Conservation (phyloP, 2,888 invertebrate genomes). For the Drosophila vallismaia region DNA sequence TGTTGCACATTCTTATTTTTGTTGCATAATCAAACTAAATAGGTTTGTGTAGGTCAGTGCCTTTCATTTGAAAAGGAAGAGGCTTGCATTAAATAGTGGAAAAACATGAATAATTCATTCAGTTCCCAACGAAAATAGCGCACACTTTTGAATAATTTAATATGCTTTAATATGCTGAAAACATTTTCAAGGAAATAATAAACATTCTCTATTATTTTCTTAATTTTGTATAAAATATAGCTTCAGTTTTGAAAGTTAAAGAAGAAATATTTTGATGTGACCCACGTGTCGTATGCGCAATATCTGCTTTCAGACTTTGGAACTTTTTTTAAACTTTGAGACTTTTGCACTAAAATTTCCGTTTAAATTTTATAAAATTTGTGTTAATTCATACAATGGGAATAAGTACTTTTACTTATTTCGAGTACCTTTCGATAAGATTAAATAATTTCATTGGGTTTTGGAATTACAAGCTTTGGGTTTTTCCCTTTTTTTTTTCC, state of each 20-base stretch:
- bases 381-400: not conserved
- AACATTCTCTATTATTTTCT: not conserved
- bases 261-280: not conserved
- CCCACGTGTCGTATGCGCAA: slow-evolving; percentile 4
- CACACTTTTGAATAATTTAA: not conserved
- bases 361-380: not conserved
- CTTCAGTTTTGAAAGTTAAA: not conserved
- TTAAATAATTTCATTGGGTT: not conserved
- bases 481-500: not conserved
- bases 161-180: not conserved
- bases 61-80: slow-evolving; percentile 10
- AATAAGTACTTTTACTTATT: not conserved
- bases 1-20: slow-evolving; percentile 1
- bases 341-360: not conserved
- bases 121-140: not conserved
- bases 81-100: not conserved
- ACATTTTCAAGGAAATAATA: not conserved
- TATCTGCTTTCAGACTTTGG: not conserved
- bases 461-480: not conserved
- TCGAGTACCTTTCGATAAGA: slow-evolving; percentile 6
- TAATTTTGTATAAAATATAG: not conserved
- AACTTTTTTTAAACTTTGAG: not conserved
- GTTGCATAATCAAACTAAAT: slow-evolving; percentile 20
- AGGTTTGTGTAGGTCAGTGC: slow-evolving; percentile 30
- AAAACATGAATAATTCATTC: not conserved